Evolutionary conservation across 2,888 invertebrate genomes (phyloP), one percentile per base, ranked within the genome.

Genomic region (Arrhopalites spinosus): DNA sequence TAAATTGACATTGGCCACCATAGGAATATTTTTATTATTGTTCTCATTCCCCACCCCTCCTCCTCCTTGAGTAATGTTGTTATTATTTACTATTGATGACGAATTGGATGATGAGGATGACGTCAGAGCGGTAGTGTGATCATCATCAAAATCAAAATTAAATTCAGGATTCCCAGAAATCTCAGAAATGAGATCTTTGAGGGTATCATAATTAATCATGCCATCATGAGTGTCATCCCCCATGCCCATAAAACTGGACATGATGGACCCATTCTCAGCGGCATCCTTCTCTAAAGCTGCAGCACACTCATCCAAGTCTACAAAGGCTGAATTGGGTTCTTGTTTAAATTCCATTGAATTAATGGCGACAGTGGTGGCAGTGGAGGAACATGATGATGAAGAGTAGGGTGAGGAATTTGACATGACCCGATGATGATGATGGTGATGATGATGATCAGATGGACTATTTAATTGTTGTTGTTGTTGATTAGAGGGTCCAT

Each of bases 181-280:
- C 86, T 94, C 94, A 30, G 92, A 93, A 82, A 95, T 93, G 84
- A 95, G 90, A 85, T 94, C 93, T 86, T 94, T 93, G 85, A 95
- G 92, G 61, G 91, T 90, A 83, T 91, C 91, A 78, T 92, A 90
- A 45, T 89, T 89, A 83, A 90, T 90, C 81, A 92, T 91, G 84
- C 93, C 93, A 83, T 91, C 91, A 81, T 91, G 91, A 78, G 93
- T 91, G 82, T 93, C 94, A 83, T 94, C 94, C 70, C 92, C 93
- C 29, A 75, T 64, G 13, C 73, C 73, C 43, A 74, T 73, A 79
- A 94, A 90, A 84, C 93, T 93, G 43, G 92, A 90, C 83, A 93
- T 89, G 67, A 90, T 89, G 13, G 78, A 78, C 66, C 90, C 90
- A 84, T 90, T 90, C 2, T 91, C 91, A 25, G 82, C 81, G 2